These are phyloP conservation scores for Phaenicophaeus curvirostris DNA, from an alignment of 2,797 vertebrate genomes.

Conservation along the genomic window DNA sequence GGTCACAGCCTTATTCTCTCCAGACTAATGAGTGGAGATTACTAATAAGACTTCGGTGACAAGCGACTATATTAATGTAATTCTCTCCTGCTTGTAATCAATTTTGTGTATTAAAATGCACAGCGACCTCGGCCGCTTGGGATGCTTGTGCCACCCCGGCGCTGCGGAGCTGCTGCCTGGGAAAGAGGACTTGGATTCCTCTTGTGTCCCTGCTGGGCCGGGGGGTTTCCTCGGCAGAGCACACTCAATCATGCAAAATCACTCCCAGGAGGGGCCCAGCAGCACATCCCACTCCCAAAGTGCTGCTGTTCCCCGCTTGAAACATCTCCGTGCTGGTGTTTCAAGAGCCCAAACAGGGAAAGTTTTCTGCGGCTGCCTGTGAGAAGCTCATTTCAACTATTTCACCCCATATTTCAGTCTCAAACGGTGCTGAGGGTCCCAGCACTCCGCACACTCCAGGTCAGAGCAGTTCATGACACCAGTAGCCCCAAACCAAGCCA, in stretches of 20 bases:
- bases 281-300: background rate
- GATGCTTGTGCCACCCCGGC: background rate
- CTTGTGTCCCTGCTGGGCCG: fast-evolving
- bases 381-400: background rate
- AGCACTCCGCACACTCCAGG: fast-evolving
- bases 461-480: fast-evolving
- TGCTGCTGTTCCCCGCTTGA: background rate
- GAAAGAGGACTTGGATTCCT: background rate
- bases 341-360: fast-evolving
- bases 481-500: background rate
- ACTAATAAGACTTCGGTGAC: conserved; percentile 53
- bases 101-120: conserved; percentile 5
- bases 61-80: conserved; percentile 61
- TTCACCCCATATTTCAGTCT: background rate
- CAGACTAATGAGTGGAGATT: conserved; percentile 53
- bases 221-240: background rate
- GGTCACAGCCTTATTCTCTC: conserved; percentile 47
- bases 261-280: background rate
- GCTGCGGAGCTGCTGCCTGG: background rate
- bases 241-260: fast-evolving
- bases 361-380: background rate
- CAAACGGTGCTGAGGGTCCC: fast-evolving
- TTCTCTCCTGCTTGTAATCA: conserved; percentile 46
- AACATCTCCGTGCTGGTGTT: fast-evolving
- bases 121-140: background rate